A percentile compares a stretch with the other conserved stretches of the same genome.
Conservation (phyloP, 2,113 vertebrate species). For the Lagopus leucura region DNA sequence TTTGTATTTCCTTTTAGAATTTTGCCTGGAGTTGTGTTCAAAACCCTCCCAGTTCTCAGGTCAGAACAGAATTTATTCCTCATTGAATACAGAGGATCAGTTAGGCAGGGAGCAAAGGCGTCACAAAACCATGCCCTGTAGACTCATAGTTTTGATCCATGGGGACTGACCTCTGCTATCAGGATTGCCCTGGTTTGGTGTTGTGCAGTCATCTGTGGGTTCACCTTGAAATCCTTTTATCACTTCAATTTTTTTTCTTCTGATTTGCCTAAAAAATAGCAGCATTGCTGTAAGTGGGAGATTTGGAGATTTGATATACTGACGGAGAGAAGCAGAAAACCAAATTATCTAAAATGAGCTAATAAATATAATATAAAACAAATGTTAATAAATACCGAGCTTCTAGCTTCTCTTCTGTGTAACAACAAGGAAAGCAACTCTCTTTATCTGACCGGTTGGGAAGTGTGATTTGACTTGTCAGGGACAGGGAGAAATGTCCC, state of each 20-base stretch:
- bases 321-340: not conserved
- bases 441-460: not conserved
- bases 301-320: not conserved
- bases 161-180: not conserved
- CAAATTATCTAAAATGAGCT: not conserved
- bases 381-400: not conserved
- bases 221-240: not conserved
- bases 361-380: not conserved
- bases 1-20: not conserved
- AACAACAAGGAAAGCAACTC: not conserved
- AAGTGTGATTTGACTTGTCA: not conserved
- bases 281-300: fast-evolving
- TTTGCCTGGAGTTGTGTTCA: not conserved
- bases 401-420: not conserved
- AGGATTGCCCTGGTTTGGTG: not conserved
- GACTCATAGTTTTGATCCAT: not conserved
- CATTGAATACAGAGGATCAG: fast-evolving
- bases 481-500: not conserved
- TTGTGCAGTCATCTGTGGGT: not conserved
- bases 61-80: not conserved
- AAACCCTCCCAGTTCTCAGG: not conserved
- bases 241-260: not conserved
- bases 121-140: not conserved
- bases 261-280: not conserved
- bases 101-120: not conserved